A percentile compares a stretch with the other conserved stretches of the same genome.
These are phyloP conservation scores for Lycophotia porphyrea DNA, from an alignment of 2,888 invertebrate genomes.

Conservation along the genomic window DNA sequence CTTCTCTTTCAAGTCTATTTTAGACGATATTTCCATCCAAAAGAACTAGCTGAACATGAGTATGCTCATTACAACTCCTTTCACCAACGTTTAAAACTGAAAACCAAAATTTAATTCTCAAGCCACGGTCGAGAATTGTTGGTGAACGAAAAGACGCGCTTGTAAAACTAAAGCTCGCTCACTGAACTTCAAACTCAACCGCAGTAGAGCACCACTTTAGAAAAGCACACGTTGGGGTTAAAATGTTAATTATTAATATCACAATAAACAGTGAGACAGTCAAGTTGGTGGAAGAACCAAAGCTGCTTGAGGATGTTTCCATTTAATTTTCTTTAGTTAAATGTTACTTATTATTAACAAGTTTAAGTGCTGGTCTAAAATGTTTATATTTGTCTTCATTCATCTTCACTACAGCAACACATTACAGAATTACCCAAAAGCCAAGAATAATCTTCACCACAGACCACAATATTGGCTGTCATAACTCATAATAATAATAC, in stretches of 20 bases:
- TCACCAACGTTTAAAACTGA: constrained; percentile 17
- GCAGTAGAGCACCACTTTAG: constrained; percentile 35
- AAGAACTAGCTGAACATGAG: neutral
- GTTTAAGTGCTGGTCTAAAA: neutral
- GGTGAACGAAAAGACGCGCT: constrained; percentile 33
- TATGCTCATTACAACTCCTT: constrained; percentile 23
- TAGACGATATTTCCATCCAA: neutral
- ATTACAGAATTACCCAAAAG: constrained; percentile 14
- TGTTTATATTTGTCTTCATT: constrained; percentile 9
- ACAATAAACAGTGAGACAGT: constrained; percentile 38
- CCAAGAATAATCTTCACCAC: constrained; percentile 5
- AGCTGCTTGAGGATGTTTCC: neutral
- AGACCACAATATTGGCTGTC: constrained; percentile 34
- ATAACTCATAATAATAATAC: constrained; percentile 47
- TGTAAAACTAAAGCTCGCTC: constrained; percentile 45
- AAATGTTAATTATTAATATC: constrained; percentile 49
- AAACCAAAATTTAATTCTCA: constrained; percentile 38
- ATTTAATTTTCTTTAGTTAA: constrained; percentile 7
- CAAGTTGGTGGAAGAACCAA: constrained; percentile 2
- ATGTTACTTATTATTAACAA: constrained; percentile 3
- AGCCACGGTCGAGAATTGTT: constrained; percentile 30
- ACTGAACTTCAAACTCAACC: constrained; percentile 45
- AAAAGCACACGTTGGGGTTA: constrained; percentile 32
- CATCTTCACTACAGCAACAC: constrained; percentile 11
- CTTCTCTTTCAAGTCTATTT: neutral